Evolutionary conservation across 2,888 invertebrate genomes (phyloP).

Genomic region (Tyria jacobaeae): DNA sequence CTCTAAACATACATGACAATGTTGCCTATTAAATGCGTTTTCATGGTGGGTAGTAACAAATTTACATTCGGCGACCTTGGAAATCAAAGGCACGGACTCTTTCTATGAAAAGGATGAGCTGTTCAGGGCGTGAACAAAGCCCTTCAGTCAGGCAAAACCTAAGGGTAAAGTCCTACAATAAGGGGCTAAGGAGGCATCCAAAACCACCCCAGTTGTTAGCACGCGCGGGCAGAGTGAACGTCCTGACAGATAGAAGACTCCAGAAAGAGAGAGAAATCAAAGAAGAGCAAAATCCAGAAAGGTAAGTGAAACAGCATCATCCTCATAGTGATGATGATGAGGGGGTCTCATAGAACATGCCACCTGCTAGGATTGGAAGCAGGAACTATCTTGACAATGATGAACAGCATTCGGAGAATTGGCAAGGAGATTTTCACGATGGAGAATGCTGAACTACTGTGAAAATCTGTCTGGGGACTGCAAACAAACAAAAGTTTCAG

Average conservation of each 20-base stretch:
- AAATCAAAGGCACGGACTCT: background rate
- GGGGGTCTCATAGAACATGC: background rate
- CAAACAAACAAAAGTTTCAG: background rate
- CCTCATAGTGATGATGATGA: too few species aligned
- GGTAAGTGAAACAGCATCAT: too few species aligned
- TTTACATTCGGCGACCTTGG: background rate
- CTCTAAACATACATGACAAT: constrained; percentile 3
- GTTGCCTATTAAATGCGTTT: background rate
- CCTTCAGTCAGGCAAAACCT: too few species aligned
- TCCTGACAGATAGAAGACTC: too few species aligned
- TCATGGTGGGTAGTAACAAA: background rate
- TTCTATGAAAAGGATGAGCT: background rate
- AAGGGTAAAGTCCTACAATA: too few species aligned
- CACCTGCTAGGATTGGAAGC: background rate
- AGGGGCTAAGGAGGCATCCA: too few species aligned
- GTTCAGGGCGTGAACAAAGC: background rate
- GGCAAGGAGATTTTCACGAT: background rate
- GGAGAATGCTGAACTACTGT: too few species aligned
- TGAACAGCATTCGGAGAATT: background rate
- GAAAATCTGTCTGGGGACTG: too few species aligned
- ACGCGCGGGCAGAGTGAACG: too few species aligned
- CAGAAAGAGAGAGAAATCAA: too few species aligned
- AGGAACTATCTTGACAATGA: background rate
- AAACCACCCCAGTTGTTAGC: too few species aligned
- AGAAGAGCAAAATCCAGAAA: too few species aligned